Percentiles rank a stretch among this genome's conserved stretches.
These are phyloP conservation scores for Takifugu flavidus DNA, from an alignment of 2,113 vertebrate genomes.

Conservation along the genomic window DNA sequence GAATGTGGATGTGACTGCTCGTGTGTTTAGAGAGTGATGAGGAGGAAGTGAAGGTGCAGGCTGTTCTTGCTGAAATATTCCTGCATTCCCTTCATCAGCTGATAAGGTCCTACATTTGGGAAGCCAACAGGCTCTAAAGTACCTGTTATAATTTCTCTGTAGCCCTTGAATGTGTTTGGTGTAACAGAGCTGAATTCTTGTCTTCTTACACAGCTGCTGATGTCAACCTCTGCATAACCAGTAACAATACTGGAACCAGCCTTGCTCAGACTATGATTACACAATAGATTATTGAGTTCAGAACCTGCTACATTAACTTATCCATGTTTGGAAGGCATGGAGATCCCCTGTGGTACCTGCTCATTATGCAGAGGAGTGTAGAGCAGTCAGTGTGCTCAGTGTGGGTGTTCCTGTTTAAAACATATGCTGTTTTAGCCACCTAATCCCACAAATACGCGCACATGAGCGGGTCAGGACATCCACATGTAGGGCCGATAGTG, in stretches of 20 bases:
- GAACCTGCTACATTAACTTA: conserved; percentile 42
- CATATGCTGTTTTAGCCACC: no score
- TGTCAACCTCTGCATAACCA: conserved; percentile 52
- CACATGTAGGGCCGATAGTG: conserved; percentile 28
- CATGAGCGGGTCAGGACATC: conserved; percentile 2
- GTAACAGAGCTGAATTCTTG: conserved; percentile 23
- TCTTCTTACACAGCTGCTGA: conserved; percentile 47
- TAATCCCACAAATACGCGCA: conserved; percentile 4
- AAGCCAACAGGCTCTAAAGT: conserved; percentile 51
- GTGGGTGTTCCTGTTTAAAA: conserved; percentile 3
- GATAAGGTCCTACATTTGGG: conserved; percentile 49
- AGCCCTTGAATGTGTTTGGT: conserved; percentile 23
- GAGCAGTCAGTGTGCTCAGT: not conserved
- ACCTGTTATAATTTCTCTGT: conserved; percentile 38
- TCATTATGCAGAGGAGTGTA: conserved; percentile 40
- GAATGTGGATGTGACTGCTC: conserved; percentile 15
- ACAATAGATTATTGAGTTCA: conserved; percentile 21
- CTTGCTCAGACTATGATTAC: conserved; percentile 34
- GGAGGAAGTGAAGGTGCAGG: conserved; percentile 24
- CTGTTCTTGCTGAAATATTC: conserved; percentile 33
- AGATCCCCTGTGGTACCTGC: conserved; percentile 56
- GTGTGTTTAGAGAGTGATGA: conserved; percentile 13
- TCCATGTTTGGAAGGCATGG: conserved; percentile 41
- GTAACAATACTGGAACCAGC: conserved; percentile 50
- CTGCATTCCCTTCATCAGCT: conserved; percentile 48